Base-by-base conservation (phyloP, 2,888 invertebrate genomes). In the Halictus ligatus region DNA sequence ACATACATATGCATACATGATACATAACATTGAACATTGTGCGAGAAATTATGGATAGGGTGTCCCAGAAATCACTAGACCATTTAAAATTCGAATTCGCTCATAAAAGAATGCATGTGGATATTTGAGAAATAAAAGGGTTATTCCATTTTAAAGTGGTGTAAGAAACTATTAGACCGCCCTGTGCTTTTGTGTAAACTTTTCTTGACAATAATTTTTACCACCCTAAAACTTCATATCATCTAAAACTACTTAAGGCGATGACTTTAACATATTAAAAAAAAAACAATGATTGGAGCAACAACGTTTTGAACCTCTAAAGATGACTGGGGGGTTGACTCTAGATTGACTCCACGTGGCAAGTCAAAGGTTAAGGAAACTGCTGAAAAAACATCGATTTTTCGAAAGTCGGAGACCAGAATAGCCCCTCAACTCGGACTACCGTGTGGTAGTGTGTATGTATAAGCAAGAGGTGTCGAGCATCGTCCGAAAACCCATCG, bases 401-500 rank as follows among this genome's bases (percentile, higher is more conserved):
- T 54, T 21, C 3, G 3, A 54, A 21, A 21, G 21, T 54, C 10
- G 10, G 10, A 54, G 21, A 54, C 10, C 64, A 64, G 29, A 64
- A 15, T 64, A 25, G 13, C 25, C 25, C 13, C 25, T 13, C 35
- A 35, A 35, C 35, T 35, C 35, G 35, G 0, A 35, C 35, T 10
- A 60, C 10, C 58, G 8, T n/a, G 58, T 10, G 60, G 25, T 60
- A 25, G 25, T 25, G 25, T 25, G 12, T 3, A 35, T 8, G 73
- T 43, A 50, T 60, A 40, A 40, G 64, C 50, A 35, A 43, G 85
- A 72, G 58, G 78, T 81, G 86, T 81, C 69, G 85, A 85, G 85
- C 85, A 78, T 71, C 78, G 86, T 78, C 69, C 75, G 73, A 86
- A 80, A 88, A 79, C 84, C 85, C 85, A 58, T 69, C 75, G 78